A percentile compares a stretch with the other conserved stretches of the same genome.
phyloP scores from a whole-genome alignment of 2,797 vertebrate genomes.

The Cetoscarus ocellatus region DNA sequence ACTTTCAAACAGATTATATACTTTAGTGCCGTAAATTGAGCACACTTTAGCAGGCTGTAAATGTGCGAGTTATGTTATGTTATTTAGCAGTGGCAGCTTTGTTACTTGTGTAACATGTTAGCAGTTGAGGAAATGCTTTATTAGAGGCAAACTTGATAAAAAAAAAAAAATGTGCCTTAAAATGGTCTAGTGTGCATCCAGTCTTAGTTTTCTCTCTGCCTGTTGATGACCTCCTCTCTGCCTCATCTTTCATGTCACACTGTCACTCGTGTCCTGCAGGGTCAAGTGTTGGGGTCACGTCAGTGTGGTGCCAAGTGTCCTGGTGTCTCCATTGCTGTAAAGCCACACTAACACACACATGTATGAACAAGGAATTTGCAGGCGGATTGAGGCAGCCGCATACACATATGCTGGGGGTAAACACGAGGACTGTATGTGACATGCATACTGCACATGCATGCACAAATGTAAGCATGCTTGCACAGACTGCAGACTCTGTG shows the following conservation, averaged over 20 bases:
- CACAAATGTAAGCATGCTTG: slow-evolving; percentile 44
- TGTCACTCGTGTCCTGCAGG: slow-evolving; percentile 61
- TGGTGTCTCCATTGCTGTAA: slow-evolving; percentile 71
- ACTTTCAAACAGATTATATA: too few relatives aligned
- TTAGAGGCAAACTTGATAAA: too few relatives aligned
- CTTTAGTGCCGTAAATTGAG: too few relatives aligned
- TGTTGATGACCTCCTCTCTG: slow-evolving; percentile 29
- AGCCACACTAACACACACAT: slow-evolving; percentile 57
- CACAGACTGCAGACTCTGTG: slow-evolving; percentile 40
- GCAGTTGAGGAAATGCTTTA: too few relatives aligned
- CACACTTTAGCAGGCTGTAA: too few relatives aligned
- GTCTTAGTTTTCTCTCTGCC: slow-evolving; percentile 15
- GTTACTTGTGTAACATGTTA: too few relatives aligned
- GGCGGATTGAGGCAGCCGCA: slow-evolving; percentile 31
- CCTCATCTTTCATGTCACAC: slow-evolving; percentile 67
- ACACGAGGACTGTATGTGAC: slow-evolving; percentile 35
- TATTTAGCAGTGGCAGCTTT: too few relatives aligned
- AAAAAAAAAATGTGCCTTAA: too few relatives aligned
- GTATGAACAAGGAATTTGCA: slow-evolving; percentile 54
- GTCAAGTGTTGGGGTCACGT: slow-evolving; percentile 73
- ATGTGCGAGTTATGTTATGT: too few relatives aligned
- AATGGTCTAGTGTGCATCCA: too few relatives aligned
- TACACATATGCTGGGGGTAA: slow-evolving; percentile 21
- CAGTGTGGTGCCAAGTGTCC: slow-evolving; percentile 75
- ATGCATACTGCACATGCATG: slow-evolving; percentile 53